Conservation (phyloP, 2,797 vertebrate genomes). For the Gadopsis bispinosus region DNA sequence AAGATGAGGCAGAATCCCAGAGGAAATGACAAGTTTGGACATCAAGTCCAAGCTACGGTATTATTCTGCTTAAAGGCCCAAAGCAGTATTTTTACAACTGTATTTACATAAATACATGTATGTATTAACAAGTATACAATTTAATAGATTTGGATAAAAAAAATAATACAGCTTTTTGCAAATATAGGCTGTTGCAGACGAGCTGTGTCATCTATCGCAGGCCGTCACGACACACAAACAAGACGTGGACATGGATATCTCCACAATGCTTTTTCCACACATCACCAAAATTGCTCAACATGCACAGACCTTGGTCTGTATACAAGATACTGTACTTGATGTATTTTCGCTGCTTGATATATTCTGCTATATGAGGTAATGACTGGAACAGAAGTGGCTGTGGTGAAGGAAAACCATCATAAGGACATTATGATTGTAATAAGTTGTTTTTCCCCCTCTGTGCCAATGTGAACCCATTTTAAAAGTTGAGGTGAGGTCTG, state of each 20-base stretch:
- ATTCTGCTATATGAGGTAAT: conserved; percentile 25
- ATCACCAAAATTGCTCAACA: conserved; percentile 1
- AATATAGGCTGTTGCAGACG: neutral
- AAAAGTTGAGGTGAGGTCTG: conserved; percentile 5
- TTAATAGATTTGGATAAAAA: neutral
- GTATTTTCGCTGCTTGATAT: neutral
- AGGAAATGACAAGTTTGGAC: neutral
- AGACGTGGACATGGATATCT: neutral
- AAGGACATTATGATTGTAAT: conserved; percentile 13
- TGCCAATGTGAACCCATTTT: conserved; percentile 7
- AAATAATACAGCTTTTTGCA: neutral
- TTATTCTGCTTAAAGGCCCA: neutral
- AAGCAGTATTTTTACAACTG: neutral
- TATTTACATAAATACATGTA: neutral
- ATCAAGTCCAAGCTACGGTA: neutral
- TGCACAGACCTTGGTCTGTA: neutral
- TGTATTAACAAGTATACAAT: neutral
- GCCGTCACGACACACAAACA: neutral
- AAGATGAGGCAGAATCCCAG: neutral
- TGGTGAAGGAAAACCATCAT: conserved; percentile 21
- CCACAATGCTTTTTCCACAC: neutral
- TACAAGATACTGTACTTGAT: neutral
- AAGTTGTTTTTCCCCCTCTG: neutral
- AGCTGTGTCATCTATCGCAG: neutral
- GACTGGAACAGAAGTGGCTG: neutral